Conservation (phyloP, 2,113 vertebrate genomes). For the Rhinichthys klamathensis region DNA sequence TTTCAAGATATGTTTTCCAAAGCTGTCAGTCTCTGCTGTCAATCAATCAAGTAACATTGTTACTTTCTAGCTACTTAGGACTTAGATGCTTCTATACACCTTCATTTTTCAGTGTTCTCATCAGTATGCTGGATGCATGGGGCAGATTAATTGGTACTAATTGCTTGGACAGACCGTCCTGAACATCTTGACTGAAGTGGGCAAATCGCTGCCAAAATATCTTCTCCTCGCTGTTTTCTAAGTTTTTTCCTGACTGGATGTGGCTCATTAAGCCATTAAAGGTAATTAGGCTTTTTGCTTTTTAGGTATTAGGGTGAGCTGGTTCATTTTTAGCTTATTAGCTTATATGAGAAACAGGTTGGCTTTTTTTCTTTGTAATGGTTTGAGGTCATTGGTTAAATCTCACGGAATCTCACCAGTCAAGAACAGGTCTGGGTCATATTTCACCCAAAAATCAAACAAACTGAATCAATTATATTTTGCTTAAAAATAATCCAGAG, state of each 20-base stretch:
- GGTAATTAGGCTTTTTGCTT: conserved; percentile 27
- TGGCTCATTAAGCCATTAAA: conserved; percentile 39
- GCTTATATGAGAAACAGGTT: neutral
- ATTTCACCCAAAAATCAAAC: neutral
- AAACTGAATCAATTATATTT: too few relatives aligned
- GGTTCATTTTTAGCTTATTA: neutral
- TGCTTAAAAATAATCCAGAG: too few relatives aligned
- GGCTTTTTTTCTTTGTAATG: neutral
- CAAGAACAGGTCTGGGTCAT: neutral
- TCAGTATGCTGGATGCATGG: neutral
- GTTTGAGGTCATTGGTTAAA: neutral
- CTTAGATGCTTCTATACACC: neutral
- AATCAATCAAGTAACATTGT: conserved; percentile 36
- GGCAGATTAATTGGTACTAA: conserved; percentile 33
- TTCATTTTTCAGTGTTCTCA: neutral
- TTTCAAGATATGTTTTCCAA: conserved; percentile 27
- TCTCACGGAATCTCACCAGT: neutral
- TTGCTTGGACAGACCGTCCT: conserved; percentile 39
- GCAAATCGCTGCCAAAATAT: conserved; percentile 31
- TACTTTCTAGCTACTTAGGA: conserved; percentile 3
- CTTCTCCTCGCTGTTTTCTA: conserved; percentile 24
- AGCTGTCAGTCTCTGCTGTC: conserved; percentile 45
- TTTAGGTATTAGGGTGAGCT: conserved; percentile 5
- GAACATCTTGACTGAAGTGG: conserved; percentile 45
- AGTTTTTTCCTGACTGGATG: conserved; percentile 25